Base-by-base conservation (phyloP, 2,797 vertebrate species). In the Perodicticus potto region DNA sequence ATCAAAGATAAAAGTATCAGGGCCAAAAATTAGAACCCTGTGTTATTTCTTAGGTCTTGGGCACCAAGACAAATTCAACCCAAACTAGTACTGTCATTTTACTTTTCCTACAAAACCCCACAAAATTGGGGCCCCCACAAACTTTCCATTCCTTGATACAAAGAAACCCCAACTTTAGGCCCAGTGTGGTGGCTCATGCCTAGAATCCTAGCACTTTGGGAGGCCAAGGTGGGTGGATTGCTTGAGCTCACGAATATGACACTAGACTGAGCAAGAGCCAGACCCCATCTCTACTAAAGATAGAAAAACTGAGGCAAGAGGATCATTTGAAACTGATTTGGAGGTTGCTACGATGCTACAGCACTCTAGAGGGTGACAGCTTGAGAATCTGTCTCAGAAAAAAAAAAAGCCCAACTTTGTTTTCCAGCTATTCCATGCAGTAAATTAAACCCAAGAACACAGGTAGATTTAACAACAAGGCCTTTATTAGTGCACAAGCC, bases 401-500 rank as follows among this genome's bases (percentile, higher is more conserved):
- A 53, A 53, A 49, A 49, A 53, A 53, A 53, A 53, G 23, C 11
- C 22, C 32, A 87, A 34, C 23, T 86, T 43, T 95, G 49, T 86
- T 49, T 78, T 80, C 72, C 14, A 27, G 34, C 43, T 10, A 53
- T 9, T 20, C 10, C 40, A 76, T 3, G 1, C 34, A 2, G 49
- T 29, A 16, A 77, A 67, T 2, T 49, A 6, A 85, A 57, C 32
- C 45, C 27, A 27, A 84, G 80, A 86, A 27, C 29, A 14, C 34
- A 78, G 13, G 59, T 34, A 27, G 40, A 69, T 61, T 93, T 78
- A 70, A 91, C 20, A 90, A 20, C n/a, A 70, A 65, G 77, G 72
- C 19, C 19, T 93, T 93, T 94, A 95, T 69, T 97, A 72, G 22
- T 23, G 32, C 16, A 65, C 17, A 74, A 49, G 65, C 40, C 34